phyloP scores from a whole-genome alignment of 2,888 invertebrate genomes.

The Calameuta filiformis region DNA sequence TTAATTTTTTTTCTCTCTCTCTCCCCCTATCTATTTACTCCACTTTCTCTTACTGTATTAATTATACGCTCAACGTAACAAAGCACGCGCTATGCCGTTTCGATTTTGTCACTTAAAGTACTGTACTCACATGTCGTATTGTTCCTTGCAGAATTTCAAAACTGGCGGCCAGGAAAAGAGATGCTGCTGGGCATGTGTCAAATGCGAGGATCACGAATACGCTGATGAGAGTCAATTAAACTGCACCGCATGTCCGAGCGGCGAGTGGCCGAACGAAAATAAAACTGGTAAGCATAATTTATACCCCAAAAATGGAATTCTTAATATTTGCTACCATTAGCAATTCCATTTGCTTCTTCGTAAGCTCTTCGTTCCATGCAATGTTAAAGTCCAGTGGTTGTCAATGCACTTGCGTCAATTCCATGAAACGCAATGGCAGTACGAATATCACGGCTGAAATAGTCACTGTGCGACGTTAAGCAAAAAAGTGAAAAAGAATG shows the following conservation, averaged over 20 bases:
- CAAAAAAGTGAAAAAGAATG: constrained; percentile 1
- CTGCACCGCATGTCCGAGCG: constrained; percentile 73
- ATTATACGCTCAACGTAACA: neutral
- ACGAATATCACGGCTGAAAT: neutral
- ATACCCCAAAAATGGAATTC: neutral
- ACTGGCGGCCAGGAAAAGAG: constrained; percentile 72
- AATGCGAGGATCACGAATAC: constrained; percentile 74
- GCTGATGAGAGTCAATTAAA: constrained; percentile 69
- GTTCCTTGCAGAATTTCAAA: constrained; percentile 68
- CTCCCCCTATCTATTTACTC: neutral
- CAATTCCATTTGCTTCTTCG: too few relatives aligned
- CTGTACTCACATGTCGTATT: neutral
- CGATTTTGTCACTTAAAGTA: neutral
- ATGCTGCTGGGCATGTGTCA: constrained; percentile 83
- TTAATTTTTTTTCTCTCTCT: neutral
- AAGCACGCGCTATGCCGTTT: neutral
- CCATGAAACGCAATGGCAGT: neutral
- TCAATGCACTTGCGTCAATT: neutral
- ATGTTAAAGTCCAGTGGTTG: neutral
- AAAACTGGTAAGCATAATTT: constrained; percentile 69
- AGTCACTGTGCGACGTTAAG: neutral
- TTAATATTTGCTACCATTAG: too few relatives aligned
- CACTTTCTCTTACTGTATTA: neutral
- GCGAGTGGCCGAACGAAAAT: constrained; percentile 74
- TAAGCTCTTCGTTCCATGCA: too few relatives aligned